Percentiles rank a stretch among this genome's conserved stretches.
phyloP scores from a whole-genome alignment of 2,888 invertebrate genomes.

The Heteropelma amictum region DNA sequence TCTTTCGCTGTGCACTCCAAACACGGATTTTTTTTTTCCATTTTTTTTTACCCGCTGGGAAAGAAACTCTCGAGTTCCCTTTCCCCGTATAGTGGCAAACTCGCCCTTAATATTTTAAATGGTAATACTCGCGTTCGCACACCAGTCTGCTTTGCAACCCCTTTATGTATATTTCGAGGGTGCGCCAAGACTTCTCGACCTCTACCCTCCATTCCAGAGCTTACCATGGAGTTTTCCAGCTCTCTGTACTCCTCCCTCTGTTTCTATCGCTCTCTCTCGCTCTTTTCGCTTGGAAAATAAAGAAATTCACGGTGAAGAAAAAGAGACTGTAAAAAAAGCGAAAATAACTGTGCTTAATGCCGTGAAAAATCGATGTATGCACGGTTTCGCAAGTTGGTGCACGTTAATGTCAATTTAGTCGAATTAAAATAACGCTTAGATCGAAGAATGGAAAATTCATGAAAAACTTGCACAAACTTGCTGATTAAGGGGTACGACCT shows the following conservation, averaged over 20 bases:
- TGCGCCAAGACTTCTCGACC: slow-evolving; percentile 40
- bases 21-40: slow-evolving; percentile 1
- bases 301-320: too few species aligned
- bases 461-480: too few species aligned
- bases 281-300: too few species aligned
- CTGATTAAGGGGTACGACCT: too few species aligned
- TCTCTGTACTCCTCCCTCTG: neutral
- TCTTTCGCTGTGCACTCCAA: neutral
- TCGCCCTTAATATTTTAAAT: slow-evolving; percentile 53
- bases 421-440: too few species aligned
- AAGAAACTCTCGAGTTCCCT: slow-evolving; percentile 16
- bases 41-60: neutral
- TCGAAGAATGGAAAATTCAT: too few species aligned
- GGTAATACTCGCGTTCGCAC: slow-evolving; percentile 23
- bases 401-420: too few species aligned
- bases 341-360: too few species aligned
- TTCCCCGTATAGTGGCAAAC: slow-evolving; percentile 15
- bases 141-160: neutral
- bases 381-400: too few species aligned
- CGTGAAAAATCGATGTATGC: too few species aligned
- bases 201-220: slow-evolving; percentile 5
- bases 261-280: neutral
- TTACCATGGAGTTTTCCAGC: neutral
- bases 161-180: slow-evolving; percentile 34
- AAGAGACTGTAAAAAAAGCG: too few species aligned